A percentile compares a stretch with the other conserved stretches of the same genome.
Conservation (phyloP, 92 coral and sea anemone species). For the Muricea muricata region DNA sequence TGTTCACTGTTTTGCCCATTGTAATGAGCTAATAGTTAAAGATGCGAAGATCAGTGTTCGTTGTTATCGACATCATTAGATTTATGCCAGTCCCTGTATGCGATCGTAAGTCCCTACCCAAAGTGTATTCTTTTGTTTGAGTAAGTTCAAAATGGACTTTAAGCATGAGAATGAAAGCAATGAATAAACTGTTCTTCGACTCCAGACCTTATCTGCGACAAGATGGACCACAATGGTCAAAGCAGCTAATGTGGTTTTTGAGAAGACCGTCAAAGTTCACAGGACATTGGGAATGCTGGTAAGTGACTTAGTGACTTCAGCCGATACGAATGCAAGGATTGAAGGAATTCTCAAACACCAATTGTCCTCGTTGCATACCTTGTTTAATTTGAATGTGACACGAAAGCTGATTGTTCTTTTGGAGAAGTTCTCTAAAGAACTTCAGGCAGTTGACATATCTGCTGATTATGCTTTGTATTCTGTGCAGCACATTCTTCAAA, state of each 20-base stretch:
- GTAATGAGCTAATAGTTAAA: not conserved
- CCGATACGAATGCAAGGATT: constrained; percentile 11
- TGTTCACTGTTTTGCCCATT: constrained; percentile 1
- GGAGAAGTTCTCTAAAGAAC: constrained; percentile 9
- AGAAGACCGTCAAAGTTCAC: not conserved
- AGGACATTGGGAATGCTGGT: not conserved
- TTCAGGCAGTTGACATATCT: constrained; percentile 6
- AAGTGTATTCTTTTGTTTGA: constrained; percentile 4
- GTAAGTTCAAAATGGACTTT: not conserved
- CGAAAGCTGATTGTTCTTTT: not conserved
- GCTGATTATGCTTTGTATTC: constrained; percentile 26
- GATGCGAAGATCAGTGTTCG: not conserved
- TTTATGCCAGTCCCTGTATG: not conserved
- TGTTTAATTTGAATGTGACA: constrained; percentile 6
- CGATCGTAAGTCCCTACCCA: not conserved
- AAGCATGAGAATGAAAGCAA: not conserved
- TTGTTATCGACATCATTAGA: not conserved
- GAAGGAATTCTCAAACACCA: not conserved
- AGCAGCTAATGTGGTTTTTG: constrained; percentile 4
- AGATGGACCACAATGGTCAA: constrained; percentile 2
- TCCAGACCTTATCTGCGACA: constrained; percentile 12
- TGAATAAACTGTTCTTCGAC: not conserved
- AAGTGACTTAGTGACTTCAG: not conserved
- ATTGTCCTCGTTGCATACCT: not conserved
- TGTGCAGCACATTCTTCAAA: not conserved